Evolutionary conservation across 1,140 invertebrate genomes (phyloP).

Genomic region (Drosophila lacertosa): DNA sequence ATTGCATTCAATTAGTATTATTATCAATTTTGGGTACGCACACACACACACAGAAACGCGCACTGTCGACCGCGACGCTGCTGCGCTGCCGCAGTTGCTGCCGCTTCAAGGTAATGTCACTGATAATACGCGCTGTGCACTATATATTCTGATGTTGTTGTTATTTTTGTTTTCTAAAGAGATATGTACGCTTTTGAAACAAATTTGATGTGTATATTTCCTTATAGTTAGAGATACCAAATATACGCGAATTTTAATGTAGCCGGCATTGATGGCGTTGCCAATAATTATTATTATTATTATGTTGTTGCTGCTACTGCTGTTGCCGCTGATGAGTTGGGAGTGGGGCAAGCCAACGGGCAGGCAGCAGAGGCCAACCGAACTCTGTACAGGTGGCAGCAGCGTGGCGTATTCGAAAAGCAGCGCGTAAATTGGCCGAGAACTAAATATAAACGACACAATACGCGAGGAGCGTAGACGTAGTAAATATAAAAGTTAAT

Average conservation of each 20-base stretch:
- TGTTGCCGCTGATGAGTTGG: background rate
- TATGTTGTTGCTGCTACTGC: constrained; percentile 13
- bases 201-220: constrained; percentile 27
- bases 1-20: constrained; percentile 71
- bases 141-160: constrained; percentile 8
- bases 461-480: constrained; percentile 28
- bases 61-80: constrained; percentile 1
- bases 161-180: constrained; percentile 28
- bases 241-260: constrained; percentile 38
- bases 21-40: constrained; percentile 44
- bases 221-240: constrained; percentile 26
- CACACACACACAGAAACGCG: constrained; percentile 34
- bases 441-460: constrained; percentile 57
- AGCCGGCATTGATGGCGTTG: constrained; percentile 49
- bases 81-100: constrained; percentile 9
- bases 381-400: constrained; percentile 67
- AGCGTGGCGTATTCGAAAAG: constrained; percentile 47
- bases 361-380: constrained; percentile 2
- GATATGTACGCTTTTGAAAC: constrained; percentile 32
- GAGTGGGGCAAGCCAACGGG: constrained; percentile 5
- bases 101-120: constrained; percentile 68
- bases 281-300: constrained; percentile 34
- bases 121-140: constrained; percentile 47
- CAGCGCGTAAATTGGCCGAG: constrained; percentile 56
- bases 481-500: constrained; percentile 78